A percentile compares a stretch with the other conserved stretches of the same genome.
These are phyloP conservation scores for Clunio marinus DNA, from an alignment of 2,888 invertebrate genomes.

Conservation along the genomic window DNA sequence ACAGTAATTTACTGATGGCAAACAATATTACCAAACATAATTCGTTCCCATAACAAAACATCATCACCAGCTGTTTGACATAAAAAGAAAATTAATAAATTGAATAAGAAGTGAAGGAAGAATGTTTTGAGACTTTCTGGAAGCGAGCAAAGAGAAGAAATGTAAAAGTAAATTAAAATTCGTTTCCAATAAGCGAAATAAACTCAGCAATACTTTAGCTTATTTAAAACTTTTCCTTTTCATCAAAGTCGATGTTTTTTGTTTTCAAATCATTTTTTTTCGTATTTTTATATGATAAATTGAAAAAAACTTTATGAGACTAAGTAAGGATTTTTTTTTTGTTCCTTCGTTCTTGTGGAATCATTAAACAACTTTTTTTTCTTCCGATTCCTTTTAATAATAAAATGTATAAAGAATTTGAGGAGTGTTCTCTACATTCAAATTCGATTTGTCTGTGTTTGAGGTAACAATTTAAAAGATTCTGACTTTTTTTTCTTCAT, in stretches of 20 bases:
- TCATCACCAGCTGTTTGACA: conserved; percentile 13
- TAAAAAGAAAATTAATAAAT: not conserved
- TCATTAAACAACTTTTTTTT: conserved; percentile 13
- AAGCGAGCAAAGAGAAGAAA: not conserved
- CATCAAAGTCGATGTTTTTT: conserved; percentile 18
- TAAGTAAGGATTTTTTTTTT: conserved; percentile 16
- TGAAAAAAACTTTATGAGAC: conserved; percentile 21
- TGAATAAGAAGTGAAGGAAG: not conserved
- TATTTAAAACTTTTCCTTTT: conserved; percentile 22
- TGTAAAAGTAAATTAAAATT: conserved; percentile 21
- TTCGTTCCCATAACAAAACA: no score
- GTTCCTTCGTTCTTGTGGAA: not conserved
- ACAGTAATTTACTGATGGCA: no score
- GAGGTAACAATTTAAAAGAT: no score
- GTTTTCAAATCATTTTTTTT: conserved; percentile 11
- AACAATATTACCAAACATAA: no score
- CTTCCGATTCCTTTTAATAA: not conserved
- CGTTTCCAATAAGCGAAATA: conserved; percentile 28
- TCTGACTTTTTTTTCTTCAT: no score
- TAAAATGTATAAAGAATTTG: no score
- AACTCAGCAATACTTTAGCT: conserved; percentile 1
- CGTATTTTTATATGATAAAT: not conserved
- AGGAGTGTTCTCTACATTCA: no score
- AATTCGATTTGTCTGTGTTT: no score
- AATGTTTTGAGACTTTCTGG: no score